Percentiles rank a stretch among this genome's conserved stretches.
These are phyloP conservation scores for Athene noctua DNA, from an alignment of 2,113 vertebrate species.

Conservation along the genomic window DNA sequence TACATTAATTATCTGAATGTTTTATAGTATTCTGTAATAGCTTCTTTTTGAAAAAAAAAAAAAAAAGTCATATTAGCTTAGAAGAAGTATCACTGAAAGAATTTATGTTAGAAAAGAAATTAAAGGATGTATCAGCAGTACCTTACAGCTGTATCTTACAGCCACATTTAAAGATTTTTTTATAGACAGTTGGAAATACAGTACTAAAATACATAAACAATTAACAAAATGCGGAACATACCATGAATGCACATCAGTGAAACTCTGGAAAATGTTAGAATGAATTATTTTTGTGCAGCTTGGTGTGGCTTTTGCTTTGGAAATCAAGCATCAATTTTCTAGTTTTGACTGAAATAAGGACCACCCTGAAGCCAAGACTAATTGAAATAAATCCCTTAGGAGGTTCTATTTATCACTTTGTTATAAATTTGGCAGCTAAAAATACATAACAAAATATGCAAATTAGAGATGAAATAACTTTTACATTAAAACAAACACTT, in stretches of 20 bases:
- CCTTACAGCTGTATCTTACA: constrained; percentile 13
- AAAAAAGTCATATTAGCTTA: background rate
- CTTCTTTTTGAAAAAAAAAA: background rate
- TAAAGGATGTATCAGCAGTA: constrained; percentile 35
- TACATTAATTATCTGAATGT: background rate
- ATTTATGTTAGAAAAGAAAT: constrained; percentile 2
- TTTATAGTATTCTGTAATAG: background rate
- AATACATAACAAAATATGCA: constrained; percentile 60
- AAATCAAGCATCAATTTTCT: constrained; percentile 70
- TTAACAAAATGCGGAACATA: constrained; percentile 68
- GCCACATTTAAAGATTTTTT: constrained; percentile 31
- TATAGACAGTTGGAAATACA: constrained; percentile 45
- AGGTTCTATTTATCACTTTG: constrained; percentile 65
- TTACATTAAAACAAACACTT: constrained; percentile 33
- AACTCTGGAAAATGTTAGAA: constrained; percentile 66
- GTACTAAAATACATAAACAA: constrained; percentile 56
- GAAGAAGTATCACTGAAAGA: background rate
- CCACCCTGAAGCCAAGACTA: constrained; percentile 73
- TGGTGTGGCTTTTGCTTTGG: constrained; percentile 67
- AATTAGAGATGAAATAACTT: constrained; percentile 55
- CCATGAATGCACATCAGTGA: constrained; percentile 35
- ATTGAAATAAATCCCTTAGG: constrained; percentile 60
- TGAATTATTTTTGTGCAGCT: constrained; percentile 65
- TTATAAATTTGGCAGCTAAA: constrained; percentile 64
- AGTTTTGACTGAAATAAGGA: constrained; percentile 70